phyloP scores from a whole-genome alignment of 2,888 invertebrate species.

The Sclerodermus sp. region DNA sequence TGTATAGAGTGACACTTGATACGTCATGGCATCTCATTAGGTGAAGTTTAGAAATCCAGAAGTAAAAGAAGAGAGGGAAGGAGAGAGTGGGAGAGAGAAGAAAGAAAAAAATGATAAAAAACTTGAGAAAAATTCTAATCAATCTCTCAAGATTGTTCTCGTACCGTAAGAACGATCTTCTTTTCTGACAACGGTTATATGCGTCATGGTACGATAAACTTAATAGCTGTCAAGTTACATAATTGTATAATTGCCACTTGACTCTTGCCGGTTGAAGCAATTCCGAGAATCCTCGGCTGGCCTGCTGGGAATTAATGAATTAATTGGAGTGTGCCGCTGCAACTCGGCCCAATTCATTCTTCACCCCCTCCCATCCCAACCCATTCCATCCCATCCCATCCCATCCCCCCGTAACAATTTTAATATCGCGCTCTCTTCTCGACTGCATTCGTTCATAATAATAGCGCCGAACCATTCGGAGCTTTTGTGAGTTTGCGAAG shows the following conservation, averaged over 20 bases:
- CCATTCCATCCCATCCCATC: conserved; percentile 7
- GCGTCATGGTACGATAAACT: conserved; percentile 19
- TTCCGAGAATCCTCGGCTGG: conserved; percentile 29
- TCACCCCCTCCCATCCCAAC: conserved; percentile 3
- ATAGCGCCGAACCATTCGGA: too few relatives aligned
- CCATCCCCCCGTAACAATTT: conserved; percentile 7
- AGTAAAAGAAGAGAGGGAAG: too few relatives aligned
- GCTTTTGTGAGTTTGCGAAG: too few relatives aligned
- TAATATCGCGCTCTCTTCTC: not conserved
- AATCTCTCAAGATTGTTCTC: too few relatives aligned
- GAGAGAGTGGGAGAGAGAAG: not conserved
- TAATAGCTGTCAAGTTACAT: conserved; percentile 35
- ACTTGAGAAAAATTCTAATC: too few relatives aligned
- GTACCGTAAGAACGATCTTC: not conserved
- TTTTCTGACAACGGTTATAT: conserved; percentile 3
- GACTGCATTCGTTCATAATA: too few relatives aligned
- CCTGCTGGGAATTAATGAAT: conserved; percentile 29
- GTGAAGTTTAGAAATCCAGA: too few relatives aligned
- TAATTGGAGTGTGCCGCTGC: conserved; percentile 32
- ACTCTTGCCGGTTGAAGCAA: conserved; percentile 28
- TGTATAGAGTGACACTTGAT: too few relatives aligned
- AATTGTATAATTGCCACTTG: conserved; percentile 41
- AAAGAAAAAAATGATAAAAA: not conserved
- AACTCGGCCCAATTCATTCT: conserved; percentile 24
- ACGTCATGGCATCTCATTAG: too few relatives aligned